Conservation (phyloP, 2,113 vertebrate species). For the Thymallus thymallus region DNA sequence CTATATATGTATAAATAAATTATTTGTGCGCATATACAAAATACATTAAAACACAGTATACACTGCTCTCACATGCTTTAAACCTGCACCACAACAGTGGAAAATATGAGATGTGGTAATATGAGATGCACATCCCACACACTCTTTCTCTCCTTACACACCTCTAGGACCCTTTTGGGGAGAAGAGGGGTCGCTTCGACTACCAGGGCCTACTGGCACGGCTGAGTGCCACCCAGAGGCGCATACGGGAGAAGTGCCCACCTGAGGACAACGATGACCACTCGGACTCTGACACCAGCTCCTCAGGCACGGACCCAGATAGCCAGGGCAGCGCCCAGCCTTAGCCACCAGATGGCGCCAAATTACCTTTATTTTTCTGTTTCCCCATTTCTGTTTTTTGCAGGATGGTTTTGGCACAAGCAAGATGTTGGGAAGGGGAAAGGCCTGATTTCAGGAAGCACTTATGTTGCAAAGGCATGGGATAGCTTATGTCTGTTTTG, state of each 20-base stretch:
- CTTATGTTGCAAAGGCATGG: neutral
- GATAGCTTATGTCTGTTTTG: constrained; percentile 24
- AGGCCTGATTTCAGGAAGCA: neutral
- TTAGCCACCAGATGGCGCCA: constrained; percentile 58
- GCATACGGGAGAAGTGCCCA: constrained; percentile 85
- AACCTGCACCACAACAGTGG: neutral
- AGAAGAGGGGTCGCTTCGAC: constrained; percentile 95
- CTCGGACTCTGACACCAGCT: constrained; percentile 95
- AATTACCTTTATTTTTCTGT: neutral
- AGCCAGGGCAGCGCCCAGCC: constrained; percentile 87
- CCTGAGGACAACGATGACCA: constrained; percentile 82
- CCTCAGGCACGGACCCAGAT: constrained; percentile 87
- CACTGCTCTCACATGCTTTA: neutral
- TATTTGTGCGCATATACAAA: no score
- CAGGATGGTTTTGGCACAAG: neutral
- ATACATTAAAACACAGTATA: no score
- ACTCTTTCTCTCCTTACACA: neutral
- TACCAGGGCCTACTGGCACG: constrained; percentile 89
- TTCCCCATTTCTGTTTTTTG: neutral
- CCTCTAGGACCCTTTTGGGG: constrained; percentile 91
- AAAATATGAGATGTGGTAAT: no score
- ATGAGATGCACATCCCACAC: neutral
- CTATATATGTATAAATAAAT: no score
- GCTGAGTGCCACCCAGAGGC: constrained; percentile 83
- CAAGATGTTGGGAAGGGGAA: neutral